phyloP scores from a whole-genome alignment of 2,797 vertebrate genomes.

The Ctenopoma multispine region DNA sequence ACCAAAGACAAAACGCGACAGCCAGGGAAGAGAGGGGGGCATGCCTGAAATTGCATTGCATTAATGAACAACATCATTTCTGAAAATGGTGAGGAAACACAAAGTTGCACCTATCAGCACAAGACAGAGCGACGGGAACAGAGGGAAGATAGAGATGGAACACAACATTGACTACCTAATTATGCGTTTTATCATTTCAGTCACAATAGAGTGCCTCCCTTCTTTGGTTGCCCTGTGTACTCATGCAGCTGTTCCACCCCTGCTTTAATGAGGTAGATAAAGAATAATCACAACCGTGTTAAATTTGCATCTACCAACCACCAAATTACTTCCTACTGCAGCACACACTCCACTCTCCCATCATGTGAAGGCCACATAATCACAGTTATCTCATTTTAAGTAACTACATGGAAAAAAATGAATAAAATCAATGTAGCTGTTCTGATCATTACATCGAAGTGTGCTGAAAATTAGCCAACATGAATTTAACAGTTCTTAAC shows the following conservation, averaged over 20 bases:
- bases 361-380: slow-evolving; percentile 8
- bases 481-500: slow-evolving; percentile 29
- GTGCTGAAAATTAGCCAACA: slow-evolving; percentile 36
- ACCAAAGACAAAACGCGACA: slow-evolving; percentile 71
- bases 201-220: slow-evolving; percentile 85
- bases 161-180: slow-evolving; percentile 83
- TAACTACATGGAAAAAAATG: background rate
- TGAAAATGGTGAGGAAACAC: slow-evolving; percentile 74
- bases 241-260: slow-evolving; percentile 83
- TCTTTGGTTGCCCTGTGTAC: slow-evolving; percentile 79
- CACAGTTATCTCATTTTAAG: slow-evolving; percentile 4
- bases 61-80: slow-evolving; percentile 82
- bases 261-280: slow-evolving; percentile 88
- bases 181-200: slow-evolving; percentile 86
- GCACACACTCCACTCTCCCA: slow-evolving; percentile 8
- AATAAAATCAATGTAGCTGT: slow-evolving; percentile 21
- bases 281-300: slow-evolving; percentile 82
- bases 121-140: slow-evolving; percentile 56
- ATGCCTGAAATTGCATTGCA: slow-evolving; percentile 62
- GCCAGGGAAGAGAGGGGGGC: slow-evolving; percentile 38
- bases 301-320: slow-evolving; percentile 77
- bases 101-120: slow-evolving; percentile 70
- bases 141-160: slow-evolving; percentile 55
- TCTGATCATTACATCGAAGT: slow-evolving; percentile 34
- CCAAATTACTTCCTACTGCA: slow-evolving; percentile 65